Evolutionary conservation across 2,113 vertebrate species (phyloP).

Genomic region (Tricholaema leucomelas): DNA sequence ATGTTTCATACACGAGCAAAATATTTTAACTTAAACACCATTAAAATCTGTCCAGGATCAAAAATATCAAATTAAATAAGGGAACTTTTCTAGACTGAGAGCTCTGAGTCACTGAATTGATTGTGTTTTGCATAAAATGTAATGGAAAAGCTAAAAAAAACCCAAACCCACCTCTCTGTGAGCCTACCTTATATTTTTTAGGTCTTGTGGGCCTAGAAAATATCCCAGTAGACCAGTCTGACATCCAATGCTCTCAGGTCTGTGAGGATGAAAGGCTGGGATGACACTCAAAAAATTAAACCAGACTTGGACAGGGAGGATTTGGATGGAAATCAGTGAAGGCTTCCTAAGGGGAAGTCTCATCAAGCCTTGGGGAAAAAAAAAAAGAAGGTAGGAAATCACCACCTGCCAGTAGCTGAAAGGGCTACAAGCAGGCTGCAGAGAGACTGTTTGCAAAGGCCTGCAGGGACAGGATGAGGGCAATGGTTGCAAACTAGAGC

Average conservation of each 20-base stretch:
- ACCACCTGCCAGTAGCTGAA: too few species aligned
- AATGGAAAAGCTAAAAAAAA: neutral
- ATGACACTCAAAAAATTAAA: neutral
- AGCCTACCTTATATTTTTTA: neutral
- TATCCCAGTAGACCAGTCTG: neutral
- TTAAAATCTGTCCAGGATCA: neutral
- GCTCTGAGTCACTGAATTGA: neutral
- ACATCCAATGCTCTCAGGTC: neutral
- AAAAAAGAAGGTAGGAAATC: neutral
- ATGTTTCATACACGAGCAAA: neutral
- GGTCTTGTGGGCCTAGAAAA: neutral
- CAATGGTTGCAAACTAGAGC: too few species aligned
- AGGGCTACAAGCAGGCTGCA: too few species aligned
- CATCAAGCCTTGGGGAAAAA: neutral
- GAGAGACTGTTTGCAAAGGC: too few species aligned
- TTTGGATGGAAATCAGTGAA: neutral
- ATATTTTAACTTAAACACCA: conserved; percentile 50
- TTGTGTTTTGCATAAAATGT: neutral
- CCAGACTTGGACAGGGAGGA: neutral
- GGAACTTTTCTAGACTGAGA: neutral
- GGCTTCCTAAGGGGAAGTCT: neutral
- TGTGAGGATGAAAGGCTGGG: neutral
- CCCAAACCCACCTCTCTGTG: neutral
- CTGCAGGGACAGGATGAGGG: too few species aligned
- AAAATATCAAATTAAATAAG: conserved; percentile 45